Conservation (phyloP, 2,797 vertebrate species). For the Centroberyx gerrardi region DNA sequence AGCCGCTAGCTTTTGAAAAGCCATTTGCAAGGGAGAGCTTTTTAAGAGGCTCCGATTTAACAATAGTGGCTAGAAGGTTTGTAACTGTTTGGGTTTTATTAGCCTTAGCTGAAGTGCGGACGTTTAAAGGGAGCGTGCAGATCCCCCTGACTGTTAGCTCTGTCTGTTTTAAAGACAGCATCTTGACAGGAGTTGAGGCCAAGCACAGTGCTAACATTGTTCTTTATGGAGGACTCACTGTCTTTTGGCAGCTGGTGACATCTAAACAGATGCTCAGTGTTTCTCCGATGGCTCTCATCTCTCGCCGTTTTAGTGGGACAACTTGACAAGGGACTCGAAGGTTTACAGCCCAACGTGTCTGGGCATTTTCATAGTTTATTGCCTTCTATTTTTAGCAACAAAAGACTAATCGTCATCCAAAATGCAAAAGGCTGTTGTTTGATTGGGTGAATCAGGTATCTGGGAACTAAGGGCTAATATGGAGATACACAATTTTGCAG, state of each 20-base stretch:
- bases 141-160: not conserved
- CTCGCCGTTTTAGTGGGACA: conserved; percentile 28
- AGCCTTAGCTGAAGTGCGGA: not conserved
- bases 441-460: conserved; percentile 37
- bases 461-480: not conserved
- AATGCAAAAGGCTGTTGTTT: conserved; percentile 28
- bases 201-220: conserved; percentile 1
- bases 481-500: conserved; percentile 1
- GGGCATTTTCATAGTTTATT: conserved; percentile 39
- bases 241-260: conserved; percentile 20
- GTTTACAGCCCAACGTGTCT: conserved; percentile 50
- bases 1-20: not conserved
- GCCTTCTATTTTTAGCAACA: conserved; percentile 42
- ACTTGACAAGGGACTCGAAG: conserved; percentile 42
- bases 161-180: conserved; percentile 27
- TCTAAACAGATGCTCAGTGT: conserved; percentile 36
- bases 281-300: conserved; percentile 13
- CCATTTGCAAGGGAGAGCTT: conserved; percentile 12
- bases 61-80: not conserved
- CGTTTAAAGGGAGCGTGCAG: not conserved
- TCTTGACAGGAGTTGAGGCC: conserved; percentile 35
- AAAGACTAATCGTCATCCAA: conserved; percentile 11
- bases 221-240: conserved; percentile 23
- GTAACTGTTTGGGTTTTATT: not conserved
- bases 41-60: conserved; percentile 22